phyloP scores from a whole-genome alignment of 2,888 invertebrate species.

The Carcina quercana region DNA sequence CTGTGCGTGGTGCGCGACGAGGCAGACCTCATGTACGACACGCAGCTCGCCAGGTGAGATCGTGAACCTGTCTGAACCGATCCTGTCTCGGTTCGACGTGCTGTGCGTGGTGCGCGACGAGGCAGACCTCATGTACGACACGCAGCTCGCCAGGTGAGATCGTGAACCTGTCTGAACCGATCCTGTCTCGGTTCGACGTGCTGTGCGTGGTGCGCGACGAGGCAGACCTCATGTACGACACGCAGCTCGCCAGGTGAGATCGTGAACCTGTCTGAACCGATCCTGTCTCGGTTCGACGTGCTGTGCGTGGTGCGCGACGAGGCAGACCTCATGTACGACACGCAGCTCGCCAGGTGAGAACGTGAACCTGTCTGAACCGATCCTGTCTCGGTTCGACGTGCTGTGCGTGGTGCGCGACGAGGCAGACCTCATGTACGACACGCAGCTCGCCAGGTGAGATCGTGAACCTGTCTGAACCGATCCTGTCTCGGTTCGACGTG shows the following conservation, averaged over 20 bases:
- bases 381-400: conserved; percentile 97
- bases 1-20: conserved; percentile 98
- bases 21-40: conserved; percentile 94
- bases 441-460: conserved; percentile 94
- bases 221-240: conserved; percentile 94
- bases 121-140: conserved; percentile 94
- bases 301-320: conserved; percentile 98
- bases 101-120: conserved; percentile 98
- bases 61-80: conserved; percentile 97
- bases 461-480: conserved; percentile 97
- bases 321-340: conserved; percentile 94
- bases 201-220: conserved; percentile 98
- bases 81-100: conserved; percentile 97
- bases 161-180: conserved; percentile 97
- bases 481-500: conserved; percentile 97
- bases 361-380: conserved; percentile 97
- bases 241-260: conserved; percentile 94
- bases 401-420: conserved; percentile 98
- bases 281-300: conserved; percentile 97
- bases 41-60: conserved; percentile 94
- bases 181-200: conserved; percentile 97
- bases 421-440: conserved; percentile 94
- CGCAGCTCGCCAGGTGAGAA: conserved; percentile 94
- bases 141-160: conserved; percentile 94
- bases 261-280: conserved; percentile 97